A percentile compares a stretch with the other conserved stretches of the same genome.
Evolutionary conservation across 2,888 invertebrate species (phyloP).

Genomic region (Bugulina stolonifera): DNA sequence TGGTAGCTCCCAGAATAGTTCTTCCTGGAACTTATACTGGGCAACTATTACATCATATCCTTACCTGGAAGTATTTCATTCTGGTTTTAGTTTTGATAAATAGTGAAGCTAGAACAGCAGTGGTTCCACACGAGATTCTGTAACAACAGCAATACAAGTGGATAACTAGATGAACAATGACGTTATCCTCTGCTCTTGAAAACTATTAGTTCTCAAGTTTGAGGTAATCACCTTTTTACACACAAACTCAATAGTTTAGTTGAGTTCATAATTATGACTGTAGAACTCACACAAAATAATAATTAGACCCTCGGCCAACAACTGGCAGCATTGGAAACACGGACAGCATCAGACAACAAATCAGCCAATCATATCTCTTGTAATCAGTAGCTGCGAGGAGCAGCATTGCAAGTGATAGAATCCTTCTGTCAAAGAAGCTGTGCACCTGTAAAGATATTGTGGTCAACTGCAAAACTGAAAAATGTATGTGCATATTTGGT

Average conservation of each 20-base stretch:
- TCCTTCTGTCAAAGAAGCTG: conserved; percentile 62
- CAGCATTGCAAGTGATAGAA: conserved; percentile 61
- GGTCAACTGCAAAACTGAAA: no score
- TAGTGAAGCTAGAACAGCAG: not conserved
- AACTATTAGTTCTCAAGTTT: no score
- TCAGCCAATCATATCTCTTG: conserved; percentile 34
- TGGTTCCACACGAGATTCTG: not conserved
- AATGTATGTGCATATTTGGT: no score
- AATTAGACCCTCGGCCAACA: conserved; percentile 64
- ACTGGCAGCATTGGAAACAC: conserved; percentile 75
- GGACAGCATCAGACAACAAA: conserved; percentile 57
- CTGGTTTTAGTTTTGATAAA: not conserved
- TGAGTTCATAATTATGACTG: no score
- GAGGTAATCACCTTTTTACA: no score
- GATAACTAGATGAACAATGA: no score
- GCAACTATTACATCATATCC: no score
- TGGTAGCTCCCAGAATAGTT: no score
- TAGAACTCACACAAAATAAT: conserved; percentile 58
- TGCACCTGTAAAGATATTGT: conserved; percentile 40
- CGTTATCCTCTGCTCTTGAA: no score
- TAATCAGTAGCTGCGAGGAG: conserved; percentile 53
- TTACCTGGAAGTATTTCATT: not conserved
- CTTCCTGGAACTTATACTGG: no score
- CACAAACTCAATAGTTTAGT: no score
- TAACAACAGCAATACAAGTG: no score